Evolutionary conservation across 1,140 invertebrate species (phyloP).

Genomic region (Pseudomyrmex dendroicus): DNA sequence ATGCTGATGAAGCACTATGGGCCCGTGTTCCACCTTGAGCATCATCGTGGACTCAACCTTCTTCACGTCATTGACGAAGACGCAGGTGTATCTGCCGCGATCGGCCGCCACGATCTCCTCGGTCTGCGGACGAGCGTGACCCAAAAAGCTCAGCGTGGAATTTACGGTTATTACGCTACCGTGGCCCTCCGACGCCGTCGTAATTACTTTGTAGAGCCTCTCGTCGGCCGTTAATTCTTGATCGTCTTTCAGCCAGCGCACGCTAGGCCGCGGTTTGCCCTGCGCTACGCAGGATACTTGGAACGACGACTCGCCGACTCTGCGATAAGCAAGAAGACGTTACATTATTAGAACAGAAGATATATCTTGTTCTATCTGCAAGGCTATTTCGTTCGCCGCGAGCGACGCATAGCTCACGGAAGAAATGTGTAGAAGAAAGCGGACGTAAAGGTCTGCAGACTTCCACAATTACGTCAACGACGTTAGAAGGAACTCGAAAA

Average conservation of each 20-base stretch:
- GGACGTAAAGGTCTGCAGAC: slow-evolving; percentile 26
- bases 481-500: slow-evolving; percentile 17
- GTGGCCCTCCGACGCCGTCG: slow-evolving; percentile 90
- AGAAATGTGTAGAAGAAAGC: slow-evolving; percentile 13
- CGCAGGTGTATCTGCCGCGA: slow-evolving; percentile 94
- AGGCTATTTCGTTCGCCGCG: slow-evolving; percentile 2
- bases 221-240: slow-evolving; percentile 90
- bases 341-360: slow-evolving; percentile 52
- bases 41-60: slow-evolving; percentile 94
- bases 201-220: slow-evolving; percentile 92
- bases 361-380: slow-evolving; percentile 36
- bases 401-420: slow-evolving; percentile 5
- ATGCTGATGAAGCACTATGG: slow-evolving; percentile 93
- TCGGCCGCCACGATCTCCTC: slow-evolving; percentile 93
- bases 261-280: slow-evolving; percentile 93
- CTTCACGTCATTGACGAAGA: slow-evolving; percentile 95
- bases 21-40: slow-evolving; percentile 95
- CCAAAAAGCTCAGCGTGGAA: slow-evolving; percentile 92
- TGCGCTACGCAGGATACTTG: slow-evolving; percentile 93
- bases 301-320: slow-evolving; percentile 93
- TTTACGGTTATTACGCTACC: slow-evolving; percentile 93
- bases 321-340: slow-evolving; percentile 73
- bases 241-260: slow-evolving; percentile 95
- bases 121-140: slow-evolving; percentile 89
- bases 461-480: slow-evolving; percentile 26